These are phyloP conservation scores for Thereva nobilitata DNA, from an alignment of 2,888 invertebrate species.

Conservation along the genomic window DNA sequence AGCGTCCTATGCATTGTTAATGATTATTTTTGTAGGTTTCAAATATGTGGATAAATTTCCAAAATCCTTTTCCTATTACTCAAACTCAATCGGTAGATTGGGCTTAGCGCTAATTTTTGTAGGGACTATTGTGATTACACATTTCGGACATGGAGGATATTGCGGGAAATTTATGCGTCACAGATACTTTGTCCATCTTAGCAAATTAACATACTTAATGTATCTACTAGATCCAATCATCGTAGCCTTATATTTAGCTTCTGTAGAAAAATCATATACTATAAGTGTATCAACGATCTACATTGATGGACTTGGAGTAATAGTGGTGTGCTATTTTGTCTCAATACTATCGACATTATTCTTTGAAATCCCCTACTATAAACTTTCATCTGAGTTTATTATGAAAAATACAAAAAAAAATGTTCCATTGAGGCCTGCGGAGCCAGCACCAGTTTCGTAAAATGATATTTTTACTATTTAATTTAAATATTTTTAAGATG, in stretches of 20 bases:
- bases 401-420: not conserved
- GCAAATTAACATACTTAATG: conserved; percentile 6
- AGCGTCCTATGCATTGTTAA: too few relatives aligned
- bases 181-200: not conserved
- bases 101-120: not conserved
- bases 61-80: not conserved
- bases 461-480: too few relatives aligned
- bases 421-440: too few relatives aligned
- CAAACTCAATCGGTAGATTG: not conserved
- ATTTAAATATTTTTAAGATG: too few relatives aligned
- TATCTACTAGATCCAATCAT: conserved; percentile 2
- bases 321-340: not conserved
- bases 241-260: not conserved
- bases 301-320: not conserved
- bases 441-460: too few relatives aligned
- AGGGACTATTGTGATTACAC: not conserved
- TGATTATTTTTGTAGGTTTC: too few relatives aligned
- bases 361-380: conserved; percentile 7
- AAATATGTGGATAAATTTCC: too few relatives aligned
- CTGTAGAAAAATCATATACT: not conserved
- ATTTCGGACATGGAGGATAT: not conserved
- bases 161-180: not conserved
- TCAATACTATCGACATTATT: not conserved
- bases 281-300: not conserved
- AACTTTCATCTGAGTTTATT: not conserved